Percentiles rank a stretch among this genome's conserved stretches.
These are phyloP conservation scores for Ammospiza caudacuta DNA, from an alignment of 2,113 vertebrate genomes.

Conservation along the genomic window DNA sequence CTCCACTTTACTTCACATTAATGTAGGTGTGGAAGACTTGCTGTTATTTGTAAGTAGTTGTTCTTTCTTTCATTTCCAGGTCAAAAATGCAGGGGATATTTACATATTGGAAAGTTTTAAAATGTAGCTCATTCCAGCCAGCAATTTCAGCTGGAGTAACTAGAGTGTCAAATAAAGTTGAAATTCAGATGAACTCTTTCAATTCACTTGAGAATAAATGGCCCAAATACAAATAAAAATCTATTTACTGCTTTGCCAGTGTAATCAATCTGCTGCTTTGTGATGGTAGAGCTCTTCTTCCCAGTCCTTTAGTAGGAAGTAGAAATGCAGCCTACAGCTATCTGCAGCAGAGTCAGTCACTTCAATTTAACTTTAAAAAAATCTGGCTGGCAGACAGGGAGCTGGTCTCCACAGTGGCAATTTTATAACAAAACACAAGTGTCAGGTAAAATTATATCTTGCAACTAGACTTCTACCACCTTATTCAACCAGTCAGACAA, in stretches of 20 bases:
- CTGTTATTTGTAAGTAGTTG: not conserved
- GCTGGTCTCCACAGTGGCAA: slow-evolving; percentile 36
- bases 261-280: slow-evolving; percentile 4
- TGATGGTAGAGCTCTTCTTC: not conserved
- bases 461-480: not conserved
- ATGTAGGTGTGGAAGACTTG: not conserved
- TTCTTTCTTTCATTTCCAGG: not conserved
- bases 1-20: not conserved
- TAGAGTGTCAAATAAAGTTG: not conserved
- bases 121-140: not conserved
- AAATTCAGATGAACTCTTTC: not conserved
- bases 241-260: not conserved
- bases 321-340: slow-evolving; percentile 48
- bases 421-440: slow-evolving; percentile 56
- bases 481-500: slow-evolving; percentile 8
- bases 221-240: not conserved
- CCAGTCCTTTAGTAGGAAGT: not conserved
- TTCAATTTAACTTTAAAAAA: slow-evolving; percentile 63
- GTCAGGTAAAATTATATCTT: slow-evolving; percentile 54
- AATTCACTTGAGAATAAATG: not conserved
- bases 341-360: slow-evolving; percentile 40
- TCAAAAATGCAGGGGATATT: not conserved
- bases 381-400: slow-evolving; percentile 50
- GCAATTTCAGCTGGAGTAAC: not conserved
- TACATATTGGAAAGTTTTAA: not conserved